Base-by-base conservation (phyloP, 1,140 invertebrate species). In the Saxidomus purpurata region DNA sequence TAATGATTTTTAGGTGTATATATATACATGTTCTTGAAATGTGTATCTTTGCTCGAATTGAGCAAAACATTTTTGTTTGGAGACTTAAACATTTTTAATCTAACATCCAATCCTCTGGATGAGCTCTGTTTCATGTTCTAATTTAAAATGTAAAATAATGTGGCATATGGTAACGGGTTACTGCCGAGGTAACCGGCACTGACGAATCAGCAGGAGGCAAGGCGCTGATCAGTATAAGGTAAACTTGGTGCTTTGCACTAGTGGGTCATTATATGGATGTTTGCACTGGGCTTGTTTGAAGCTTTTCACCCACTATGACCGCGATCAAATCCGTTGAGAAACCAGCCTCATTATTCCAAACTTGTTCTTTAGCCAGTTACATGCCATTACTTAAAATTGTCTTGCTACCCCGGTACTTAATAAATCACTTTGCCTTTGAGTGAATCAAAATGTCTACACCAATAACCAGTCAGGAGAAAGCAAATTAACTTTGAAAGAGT, bases 1-100 rank as follows among this genome's bases (percentile, higher is more conserved):
- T 22, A 4, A 9, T 59, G 25, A 59, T 25, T 59, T 9, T 59
- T 59, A 59, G 17, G 4, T n/a, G 6, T 19, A 9, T 6, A 19
- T 74, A 36, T n/a, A 22, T 74, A 74, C 40, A 74, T 74, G 19
- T 69, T 9, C 6, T 3, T 15, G 55, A 9, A 31, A 31, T 67
- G 13, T 59, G 43, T 19, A n/a, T 36, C 52, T 80, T 67, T 85
- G 83, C 83, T 85, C 83, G 83, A 85, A 85, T 85, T 85, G 83
- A 85, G 83, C 69, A 74, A 69, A 22, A 13, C 49, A 55, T 49
- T 71, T 82, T 76, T 55, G 31, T 79, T 79, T 79, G 47, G 76
- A 55, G 55, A 36, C n/a, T n/a, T 55, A 36, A 22, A 13, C n/a
- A 15, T 40, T 47, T 40, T 55, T 31, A 15, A 22, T 2, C 4